Evolutionary conservation across 2,797 vertebrate genomes (phyloP).

Genomic region (Sebastes taczanowskii): DNA sequence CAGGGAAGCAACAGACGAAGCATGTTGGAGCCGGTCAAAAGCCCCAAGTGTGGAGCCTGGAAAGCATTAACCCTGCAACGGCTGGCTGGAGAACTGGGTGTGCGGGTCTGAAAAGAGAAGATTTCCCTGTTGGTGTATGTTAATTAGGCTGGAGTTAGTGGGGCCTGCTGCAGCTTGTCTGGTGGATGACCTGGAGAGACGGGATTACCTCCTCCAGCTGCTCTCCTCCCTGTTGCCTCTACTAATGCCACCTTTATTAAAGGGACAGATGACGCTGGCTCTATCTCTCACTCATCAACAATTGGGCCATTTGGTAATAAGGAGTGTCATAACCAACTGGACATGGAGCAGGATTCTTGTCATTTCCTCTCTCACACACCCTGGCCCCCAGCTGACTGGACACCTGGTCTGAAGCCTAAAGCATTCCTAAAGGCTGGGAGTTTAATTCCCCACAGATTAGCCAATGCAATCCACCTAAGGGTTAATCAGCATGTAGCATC

Average conservation of each 20-base stretch:
- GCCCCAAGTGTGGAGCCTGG: slow-evolving; percentile 49
- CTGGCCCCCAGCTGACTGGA: slow-evolving; percentile 40
- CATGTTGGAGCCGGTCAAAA: slow-evolving; percentile 72
- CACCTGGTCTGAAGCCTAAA: slow-evolving; percentile 72
- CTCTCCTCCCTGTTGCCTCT: slow-evolving; percentile 55
- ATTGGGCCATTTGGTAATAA: slow-evolving; percentile 10
- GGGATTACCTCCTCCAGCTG: slow-evolving; percentile 81
- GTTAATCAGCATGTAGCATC: slow-evolving; percentile 61
- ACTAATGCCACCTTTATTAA: slow-evolving; percentile 67
- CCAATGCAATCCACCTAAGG: slow-evolving; percentile 53
- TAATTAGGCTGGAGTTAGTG: slow-evolving; percentile 77
- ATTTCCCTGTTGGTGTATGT: slow-evolving; percentile 76
- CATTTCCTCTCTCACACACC: slow-evolving; percentile 43
- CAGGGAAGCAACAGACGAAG: slow-evolving; percentile 36
- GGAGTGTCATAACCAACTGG: slow-evolving; percentile 17
- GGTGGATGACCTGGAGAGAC: slow-evolving; percentile 79
- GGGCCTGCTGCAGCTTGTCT: slow-evolving; percentile 81
- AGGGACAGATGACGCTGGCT: slow-evolving; percentile 52
- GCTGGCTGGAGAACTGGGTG: slow-evolving; percentile 37
- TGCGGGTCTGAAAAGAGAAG: slow-evolving; percentile 40
- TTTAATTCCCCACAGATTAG: slow-evolving; percentile 72
- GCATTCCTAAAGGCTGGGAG: slow-evolving; percentile 55
- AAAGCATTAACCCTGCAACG: slow-evolving; percentile 74
- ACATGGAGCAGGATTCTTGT: slow-evolving; percentile 15
- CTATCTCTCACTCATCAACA: slow-evolving; percentile 28